Conservation (phyloP, 1,140 invertebrate species). For the Tachypleus tridentatus region DNA sequence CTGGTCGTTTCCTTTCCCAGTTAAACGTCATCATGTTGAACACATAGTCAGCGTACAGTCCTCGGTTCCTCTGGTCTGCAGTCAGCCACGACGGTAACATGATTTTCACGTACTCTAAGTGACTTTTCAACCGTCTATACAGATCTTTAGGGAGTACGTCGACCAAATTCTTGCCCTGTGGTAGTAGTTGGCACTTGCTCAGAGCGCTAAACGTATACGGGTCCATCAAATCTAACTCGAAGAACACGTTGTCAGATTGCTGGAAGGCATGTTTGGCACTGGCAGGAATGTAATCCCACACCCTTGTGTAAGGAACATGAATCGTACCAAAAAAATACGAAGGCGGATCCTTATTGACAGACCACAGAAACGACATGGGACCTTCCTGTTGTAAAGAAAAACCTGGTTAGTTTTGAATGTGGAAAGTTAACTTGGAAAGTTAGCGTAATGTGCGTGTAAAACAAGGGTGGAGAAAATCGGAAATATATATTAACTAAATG, state of each 20-base stretch:
- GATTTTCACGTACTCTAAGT: slow-evolving; percentile 38
- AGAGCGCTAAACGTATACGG: slow-evolving; percentile 38
- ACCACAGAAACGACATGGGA: slow-evolving; percentile 37
- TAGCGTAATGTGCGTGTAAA: no score
- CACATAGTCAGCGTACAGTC: slow-evolving; percentile 41
- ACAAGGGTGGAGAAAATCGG: no score
- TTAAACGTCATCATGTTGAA: slow-evolving; percentile 42
- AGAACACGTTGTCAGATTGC: slow-evolving; percentile 38
- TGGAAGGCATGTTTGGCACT: slow-evolving; percentile 42
- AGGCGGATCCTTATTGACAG: slow-evolving; percentile 33
- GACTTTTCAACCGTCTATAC: slow-evolving; percentile 37
- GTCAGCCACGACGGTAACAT: slow-evolving; percentile 42
- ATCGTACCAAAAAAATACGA: slow-evolving; percentile 48
- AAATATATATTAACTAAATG: no score
- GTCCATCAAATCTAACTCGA: slow-evolving; percentile 44
- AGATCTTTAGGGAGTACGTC: slow-evolving; percentile 38
- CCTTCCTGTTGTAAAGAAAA: slow-evolving; percentile 24
- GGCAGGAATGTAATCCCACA: slow-evolving; percentile 43
- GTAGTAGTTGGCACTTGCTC: slow-evolving; percentile 41
- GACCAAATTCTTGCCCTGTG: slow-evolving; percentile 34
- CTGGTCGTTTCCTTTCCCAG: slow-evolving; percentile 43
- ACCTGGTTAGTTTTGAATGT: not conserved
- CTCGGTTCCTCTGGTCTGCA: slow-evolving; percentile 36
- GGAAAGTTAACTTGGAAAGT: no score
- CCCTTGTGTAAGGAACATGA: slow-evolving; percentile 45